phyloP scores from a whole-genome alignment of 2,797 vertebrate genomes.

The Remorina albescens region DNA sequence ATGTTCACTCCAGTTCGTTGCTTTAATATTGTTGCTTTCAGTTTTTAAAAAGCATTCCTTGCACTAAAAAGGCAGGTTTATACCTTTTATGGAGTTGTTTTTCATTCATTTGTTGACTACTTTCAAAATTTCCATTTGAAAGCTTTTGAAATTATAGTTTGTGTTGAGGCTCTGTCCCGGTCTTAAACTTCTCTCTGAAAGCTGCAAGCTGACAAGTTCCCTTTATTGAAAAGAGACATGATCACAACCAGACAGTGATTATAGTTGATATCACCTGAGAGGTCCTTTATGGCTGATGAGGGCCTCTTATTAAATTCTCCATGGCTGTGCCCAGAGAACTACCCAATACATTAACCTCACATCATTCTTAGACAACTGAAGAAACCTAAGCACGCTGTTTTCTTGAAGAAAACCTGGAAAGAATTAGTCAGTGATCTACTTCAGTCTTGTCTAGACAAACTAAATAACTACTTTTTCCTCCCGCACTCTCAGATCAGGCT shows the following conservation, averaged over 20 bases:
- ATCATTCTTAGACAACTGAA: neutral
- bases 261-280: conserved; percentile 14
- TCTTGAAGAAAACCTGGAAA: neutral
- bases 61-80: neutral
- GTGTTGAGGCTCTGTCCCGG: neutral
- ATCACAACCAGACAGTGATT: conserved; percentile 12
- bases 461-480: neutral
- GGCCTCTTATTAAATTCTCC: conserved; percentile 14
- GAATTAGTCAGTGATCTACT: neutral
- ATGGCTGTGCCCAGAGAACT: neutral
- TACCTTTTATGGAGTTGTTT: neutral
- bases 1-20: conserved; percentile 2
- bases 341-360: conserved; percentile 1
- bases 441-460: neutral
- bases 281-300: conserved; percentile 19
- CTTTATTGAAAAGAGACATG: neutral
- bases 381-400: neutral
- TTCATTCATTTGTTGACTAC: neutral
- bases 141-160: neutral
- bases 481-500: neutral
- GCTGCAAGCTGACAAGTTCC: conserved; percentile 2
- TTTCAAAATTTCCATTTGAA: neutral
- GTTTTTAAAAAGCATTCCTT: neutral
- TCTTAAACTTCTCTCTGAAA: neutral
- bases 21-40: neutral